phyloP scores from a whole-genome alignment of 2,113 vertebrate species.

The Strix aluco region DNA sequence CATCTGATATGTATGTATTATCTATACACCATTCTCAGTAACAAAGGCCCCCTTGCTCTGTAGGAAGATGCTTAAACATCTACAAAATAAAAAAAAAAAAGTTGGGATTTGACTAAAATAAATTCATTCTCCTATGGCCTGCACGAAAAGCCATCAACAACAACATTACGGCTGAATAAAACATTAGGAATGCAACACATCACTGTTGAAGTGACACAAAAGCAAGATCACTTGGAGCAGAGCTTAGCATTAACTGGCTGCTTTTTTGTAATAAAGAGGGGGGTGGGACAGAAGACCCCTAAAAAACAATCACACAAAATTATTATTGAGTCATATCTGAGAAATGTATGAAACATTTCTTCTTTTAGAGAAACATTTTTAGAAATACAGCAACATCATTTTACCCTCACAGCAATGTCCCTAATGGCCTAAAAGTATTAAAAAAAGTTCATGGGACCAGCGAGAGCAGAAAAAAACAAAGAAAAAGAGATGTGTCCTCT shows the following conservation, averaged over 20 bases:
- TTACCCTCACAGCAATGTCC: neutral
- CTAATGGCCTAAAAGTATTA: neutral
- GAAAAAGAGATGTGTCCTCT: neutral
- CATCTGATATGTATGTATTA: rapidly evolving
- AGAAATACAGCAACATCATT: neutral
- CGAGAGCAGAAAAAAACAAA: neutral
- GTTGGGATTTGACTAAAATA: neutral
- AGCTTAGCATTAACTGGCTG: neutral
- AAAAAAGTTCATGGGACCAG: too few species aligned
- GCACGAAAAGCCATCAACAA: neutral
- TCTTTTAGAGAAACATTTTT: neutral
- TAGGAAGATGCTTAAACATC: neutral
- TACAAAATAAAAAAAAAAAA: too few species aligned
- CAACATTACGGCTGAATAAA: neutral
- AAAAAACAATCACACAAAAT: neutral
- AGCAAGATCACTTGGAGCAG: neutral
- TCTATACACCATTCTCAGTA: rapidly evolving
- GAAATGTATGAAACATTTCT: neutral
- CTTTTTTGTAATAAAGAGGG: neutral
- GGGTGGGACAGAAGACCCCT: neutral
- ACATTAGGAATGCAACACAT: neutral
- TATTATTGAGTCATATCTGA: neutral
- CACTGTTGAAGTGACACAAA: neutral
- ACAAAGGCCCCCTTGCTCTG: neutral
- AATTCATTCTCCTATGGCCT: neutral